Evolutionary conservation across 2,797 vertebrate species (phyloP).

Genomic region (Gouania willdenowi): DNA sequence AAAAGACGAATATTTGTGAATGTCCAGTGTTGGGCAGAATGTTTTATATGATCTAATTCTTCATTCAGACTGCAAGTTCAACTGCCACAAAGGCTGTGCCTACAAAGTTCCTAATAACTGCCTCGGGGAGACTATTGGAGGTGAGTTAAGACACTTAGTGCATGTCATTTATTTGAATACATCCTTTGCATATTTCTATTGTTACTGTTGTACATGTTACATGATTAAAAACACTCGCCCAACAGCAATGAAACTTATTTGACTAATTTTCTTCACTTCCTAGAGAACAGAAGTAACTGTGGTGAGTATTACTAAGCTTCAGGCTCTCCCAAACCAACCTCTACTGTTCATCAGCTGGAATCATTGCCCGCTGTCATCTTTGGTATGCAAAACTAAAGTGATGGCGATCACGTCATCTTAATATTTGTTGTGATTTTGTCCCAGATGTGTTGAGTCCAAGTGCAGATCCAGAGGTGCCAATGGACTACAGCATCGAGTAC

Average conservation of each 20-base stretch:
- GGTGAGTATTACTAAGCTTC: slow-evolving; percentile 52
- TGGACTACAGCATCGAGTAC: slow-evolving; percentile 84
- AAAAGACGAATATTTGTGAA: neutral
- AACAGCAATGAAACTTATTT: slow-evolving; percentile 31
- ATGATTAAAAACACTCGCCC: slow-evolving; percentile 12
- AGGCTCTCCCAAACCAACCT: slow-evolving; percentile 11
- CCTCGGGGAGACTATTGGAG: slow-evolving; percentile 84
- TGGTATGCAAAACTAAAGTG: neutral
- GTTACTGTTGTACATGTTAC: slow-evolving; percentile 1
- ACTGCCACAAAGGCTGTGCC: slow-evolving; percentile 90
- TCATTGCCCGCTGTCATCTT: too few relatives aligned
- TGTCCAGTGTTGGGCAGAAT: neutral
- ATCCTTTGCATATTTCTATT: slow-evolving; percentile 11
- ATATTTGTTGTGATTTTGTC: neutral
- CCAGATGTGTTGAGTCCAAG: slow-evolving; percentile 76
- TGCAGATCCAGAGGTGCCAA: slow-evolving; percentile 77
- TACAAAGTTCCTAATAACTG: slow-evolving; percentile 90
- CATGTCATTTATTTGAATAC: slow-evolving; percentile 13
- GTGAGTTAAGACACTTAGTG: slow-evolving; percentile 56
- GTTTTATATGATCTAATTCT: neutral
- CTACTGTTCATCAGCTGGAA: neutral
- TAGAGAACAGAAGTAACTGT: slow-evolving; percentile 68
- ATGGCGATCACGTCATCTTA: neutral
- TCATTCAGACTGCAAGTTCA: slow-evolving; percentile 90
- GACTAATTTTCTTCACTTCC: slow-evolving; percentile 63